These are phyloP conservation scores for Eulemur albifrons DNA, from an alignment of 2,797 vertebrate genomes.

Conservation along the genomic window DNA sequence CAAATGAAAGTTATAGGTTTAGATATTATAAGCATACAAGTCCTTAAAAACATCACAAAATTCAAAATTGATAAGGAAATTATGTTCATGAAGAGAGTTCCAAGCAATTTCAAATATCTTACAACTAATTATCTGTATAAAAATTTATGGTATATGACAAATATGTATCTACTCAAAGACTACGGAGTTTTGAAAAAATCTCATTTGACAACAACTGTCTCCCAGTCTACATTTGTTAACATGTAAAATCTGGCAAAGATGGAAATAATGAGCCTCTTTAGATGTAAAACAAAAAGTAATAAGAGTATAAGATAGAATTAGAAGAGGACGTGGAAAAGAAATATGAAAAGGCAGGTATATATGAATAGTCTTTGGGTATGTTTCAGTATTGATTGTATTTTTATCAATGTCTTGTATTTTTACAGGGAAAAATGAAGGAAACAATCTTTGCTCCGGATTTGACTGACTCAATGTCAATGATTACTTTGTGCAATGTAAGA, in stretches of 20 bases:
- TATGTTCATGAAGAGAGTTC: neutral
- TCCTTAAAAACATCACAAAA: neutral
- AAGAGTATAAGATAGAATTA: neutral
- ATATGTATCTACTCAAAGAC: neutral
- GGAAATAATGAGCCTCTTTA: neutral
- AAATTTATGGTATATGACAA: neutral
- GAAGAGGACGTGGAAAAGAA: neutral
- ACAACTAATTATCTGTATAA: neutral
- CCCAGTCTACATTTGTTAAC: neutral
- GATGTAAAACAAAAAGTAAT: neutral
- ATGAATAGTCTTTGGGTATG: neutral
- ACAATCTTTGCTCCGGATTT: neutral
- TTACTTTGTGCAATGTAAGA: neutral
- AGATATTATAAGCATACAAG: neutral
- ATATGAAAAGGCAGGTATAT: neutral
- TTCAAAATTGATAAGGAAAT: neutral
- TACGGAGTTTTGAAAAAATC: neutral
- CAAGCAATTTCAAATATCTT: neutral
- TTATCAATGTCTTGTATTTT: neutral
- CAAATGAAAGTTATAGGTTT: neutral
- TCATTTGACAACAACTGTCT: neutral
- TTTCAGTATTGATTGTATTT: neutral
- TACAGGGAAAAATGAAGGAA: neutral
- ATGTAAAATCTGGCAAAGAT: neutral
- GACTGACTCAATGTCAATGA: neutral